These are phyloP conservation scores for Apamea monoglypha DNA, from an alignment of 2,888 invertebrate species.

Conservation along the genomic window DNA sequence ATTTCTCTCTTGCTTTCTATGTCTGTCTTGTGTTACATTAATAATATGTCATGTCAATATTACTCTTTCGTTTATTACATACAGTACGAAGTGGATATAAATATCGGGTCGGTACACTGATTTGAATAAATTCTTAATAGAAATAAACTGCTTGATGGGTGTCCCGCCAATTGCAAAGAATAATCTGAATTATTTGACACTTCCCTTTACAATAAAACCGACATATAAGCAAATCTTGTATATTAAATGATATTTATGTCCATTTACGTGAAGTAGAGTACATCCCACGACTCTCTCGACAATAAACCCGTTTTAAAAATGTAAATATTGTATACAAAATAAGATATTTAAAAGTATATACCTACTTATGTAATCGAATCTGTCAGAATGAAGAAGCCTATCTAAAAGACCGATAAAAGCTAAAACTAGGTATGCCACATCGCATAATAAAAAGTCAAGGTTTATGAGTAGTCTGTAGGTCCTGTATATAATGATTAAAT, in stretches of 20 bases:
- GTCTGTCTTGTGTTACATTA: background rate
- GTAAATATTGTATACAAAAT: slow-evolving; percentile 26
- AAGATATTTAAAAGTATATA: background rate
- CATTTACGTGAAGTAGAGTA: slow-evolving; percentile 18
- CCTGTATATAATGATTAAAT: slow-evolving; percentile 15
- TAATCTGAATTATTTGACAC: slow-evolving; percentile 72
- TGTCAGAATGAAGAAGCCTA: background rate
- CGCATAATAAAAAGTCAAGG: slow-evolving; percentile 4
- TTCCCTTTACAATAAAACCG: slow-evolving; percentile 56
- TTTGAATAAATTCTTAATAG: slow-evolving; percentile 77
- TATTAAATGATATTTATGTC: slow-evolving; percentile 52
- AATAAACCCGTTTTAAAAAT: slow-evolving; percentile 36
- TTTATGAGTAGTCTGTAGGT: slow-evolving; percentile 2
- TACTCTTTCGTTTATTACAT: slow-evolving; percentile 57
- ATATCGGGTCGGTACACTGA: slow-evolving; percentile 62
- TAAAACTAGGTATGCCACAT: background rate
- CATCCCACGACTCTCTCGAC: background rate
- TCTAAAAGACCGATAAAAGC: background rate
- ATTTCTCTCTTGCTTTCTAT: background rate
- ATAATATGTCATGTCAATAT: slow-evolving; percentile 60
- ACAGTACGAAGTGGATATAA: slow-evolving; percentile 60
- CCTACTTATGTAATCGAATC: background rate
- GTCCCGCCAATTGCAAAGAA: slow-evolving; percentile 65
- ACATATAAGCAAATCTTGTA: slow-evolving; percentile 61
- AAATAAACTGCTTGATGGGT: slow-evolving; percentile 66